phyloP scores from a whole-genome alignment of 2,888 invertebrate species.

The Notocelia uddmanniana region DNA sequence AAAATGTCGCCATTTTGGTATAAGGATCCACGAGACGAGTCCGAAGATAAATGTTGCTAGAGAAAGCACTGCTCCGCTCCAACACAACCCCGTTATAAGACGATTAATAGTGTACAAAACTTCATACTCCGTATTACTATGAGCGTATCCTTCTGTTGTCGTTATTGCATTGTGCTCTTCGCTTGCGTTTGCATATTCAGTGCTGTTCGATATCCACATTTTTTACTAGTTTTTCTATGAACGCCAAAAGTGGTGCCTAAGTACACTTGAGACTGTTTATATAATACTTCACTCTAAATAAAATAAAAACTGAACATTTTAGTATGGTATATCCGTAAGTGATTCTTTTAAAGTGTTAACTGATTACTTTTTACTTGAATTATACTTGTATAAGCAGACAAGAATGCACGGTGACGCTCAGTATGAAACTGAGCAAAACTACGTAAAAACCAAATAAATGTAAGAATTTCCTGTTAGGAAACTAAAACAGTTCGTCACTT shows the following conservation, averaged over 20 bases:
- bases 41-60: constrained; percentile 18
- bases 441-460: background rate
- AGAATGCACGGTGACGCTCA: background rate
- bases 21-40: constrained; percentile 21
- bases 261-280: background rate
- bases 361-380: too few species aligned
- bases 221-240: background rate
- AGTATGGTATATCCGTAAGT: too few species aligned
- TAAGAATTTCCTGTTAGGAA: background rate
- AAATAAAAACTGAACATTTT: background rate
- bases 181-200: constrained; percentile 7
- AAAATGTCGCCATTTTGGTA: constrained; percentile 35
- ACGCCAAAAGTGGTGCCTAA: background rate
- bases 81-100: background rate
- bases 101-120: constrained; percentile 17
- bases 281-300: background rate
- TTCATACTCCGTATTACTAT: constrained; percentile 9
- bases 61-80: constrained; percentile 29
- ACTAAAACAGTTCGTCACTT: background rate
- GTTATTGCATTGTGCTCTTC: background rate
- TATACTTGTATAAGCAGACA: background rate
- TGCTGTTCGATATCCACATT: constrained; percentile 6
- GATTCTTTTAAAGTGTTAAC: too few species aligned
- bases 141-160: constrained; percentile 13
- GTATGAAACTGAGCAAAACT: background rate